Base-by-base conservation (phyloP, 2,797 vertebrate species). In the Spinibarbus caldwelli region DNA sequence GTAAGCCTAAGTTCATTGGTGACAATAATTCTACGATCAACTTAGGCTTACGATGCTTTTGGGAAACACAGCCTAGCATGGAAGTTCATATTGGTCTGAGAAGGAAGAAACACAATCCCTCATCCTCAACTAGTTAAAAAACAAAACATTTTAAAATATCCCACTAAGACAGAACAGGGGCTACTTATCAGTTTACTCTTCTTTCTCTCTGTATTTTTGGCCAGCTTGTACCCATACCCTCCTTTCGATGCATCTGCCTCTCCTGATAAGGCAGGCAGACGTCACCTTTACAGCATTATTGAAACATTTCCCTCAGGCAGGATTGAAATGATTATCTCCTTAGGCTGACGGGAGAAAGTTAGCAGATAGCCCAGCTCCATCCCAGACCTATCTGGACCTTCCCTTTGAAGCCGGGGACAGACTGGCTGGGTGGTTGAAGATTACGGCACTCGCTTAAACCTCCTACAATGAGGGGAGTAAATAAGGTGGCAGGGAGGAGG, bases 251-350 rank as follows among this genome's bases (percentile, higher is more conserved):
- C 96, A 95, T 98, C 97, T 99, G 97, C 94, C 94, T 95, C 94
- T 92, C 89, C 95, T 94, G 97, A 99, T 99, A 99, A 99, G 96
- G 93, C 92, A 89, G 94, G 95, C 96, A 97, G 96, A 97, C 94
- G 92, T 94, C 96, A 95, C 95, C 95, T 95, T 94, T 94, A 95
- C 93, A 94, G 92, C 90, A 91, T 94, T 96, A 97, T 96, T 97
- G 97, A 95, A 96, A 90, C 90, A 86, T 89, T 93, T 93, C 94
- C 93, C 91, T 92, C 91, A 86, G 89, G 92, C 95, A 93, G 94
- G 96, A 96, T 94, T 94, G 95, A 96, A 96, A 96, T 89, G 88
- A 97, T 96, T 96, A 96, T 97, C 91, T 84, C 95, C 87, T 90
- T 89, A 91, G 95, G 96, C 95, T 94, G 90, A 87, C 59, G 90